These are phyloP conservation scores for Scytalopus superciliaris DNA, from an alignment of 2,113 vertebrate genomes.

Conservation along the genomic window DNA sequence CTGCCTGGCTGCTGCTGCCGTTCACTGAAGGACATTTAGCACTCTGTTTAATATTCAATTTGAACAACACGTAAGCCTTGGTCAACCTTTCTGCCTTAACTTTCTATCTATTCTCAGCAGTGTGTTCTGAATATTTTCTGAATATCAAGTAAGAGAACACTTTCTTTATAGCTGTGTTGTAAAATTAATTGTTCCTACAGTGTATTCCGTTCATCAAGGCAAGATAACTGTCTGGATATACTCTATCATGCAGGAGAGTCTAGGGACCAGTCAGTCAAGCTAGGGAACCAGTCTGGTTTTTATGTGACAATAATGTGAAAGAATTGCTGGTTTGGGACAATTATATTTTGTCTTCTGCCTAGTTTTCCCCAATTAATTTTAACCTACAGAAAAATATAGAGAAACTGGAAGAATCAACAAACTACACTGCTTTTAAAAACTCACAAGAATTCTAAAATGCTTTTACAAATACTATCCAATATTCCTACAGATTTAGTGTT, in stretches of 20 bases:
- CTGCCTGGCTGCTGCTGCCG: neutral
- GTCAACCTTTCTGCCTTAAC: neutral
- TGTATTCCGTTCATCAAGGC: neutral
- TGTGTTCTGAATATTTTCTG: neutral
- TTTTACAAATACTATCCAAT: neutral
- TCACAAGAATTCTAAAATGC: neutral
- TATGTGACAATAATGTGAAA: neutral
- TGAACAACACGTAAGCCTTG: neutral
- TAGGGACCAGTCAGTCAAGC: neutral
- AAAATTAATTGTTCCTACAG: neutral
- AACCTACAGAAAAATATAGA: neutral
- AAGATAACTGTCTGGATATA: neutral
- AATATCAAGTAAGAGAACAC: neutral
- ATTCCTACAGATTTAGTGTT: neutral
- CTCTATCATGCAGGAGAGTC: neutral
- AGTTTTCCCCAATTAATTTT: neutral
- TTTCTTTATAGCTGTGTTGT: neutral
- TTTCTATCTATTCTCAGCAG: neutral
- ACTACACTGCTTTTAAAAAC: neutral
- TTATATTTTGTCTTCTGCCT: neutral
- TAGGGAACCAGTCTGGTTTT: neutral
- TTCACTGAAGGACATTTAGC: neutral
- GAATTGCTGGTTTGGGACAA: neutral
- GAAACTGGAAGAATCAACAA: neutral
- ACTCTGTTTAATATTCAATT: neutral